Conservation (phyloP, 1,140 invertebrate genomes). For the Globodera ellingtonae region DNA sequence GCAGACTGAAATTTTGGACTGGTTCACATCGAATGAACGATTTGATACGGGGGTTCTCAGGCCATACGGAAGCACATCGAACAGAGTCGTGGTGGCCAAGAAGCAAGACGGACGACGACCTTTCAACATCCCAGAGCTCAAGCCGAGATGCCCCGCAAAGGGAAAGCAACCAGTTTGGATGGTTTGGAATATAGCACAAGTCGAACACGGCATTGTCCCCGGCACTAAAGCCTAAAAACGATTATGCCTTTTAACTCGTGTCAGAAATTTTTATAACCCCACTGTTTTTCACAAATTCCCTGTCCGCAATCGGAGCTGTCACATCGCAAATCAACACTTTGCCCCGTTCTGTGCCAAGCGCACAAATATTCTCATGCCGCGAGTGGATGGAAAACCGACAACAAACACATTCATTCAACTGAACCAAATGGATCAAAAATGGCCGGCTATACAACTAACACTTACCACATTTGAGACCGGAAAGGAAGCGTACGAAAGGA, state of each 20-base stretch:
- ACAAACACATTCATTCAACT: slow-evolving; percentile 32
- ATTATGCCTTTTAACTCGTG: neutral
- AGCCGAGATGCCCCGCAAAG: slow-evolving; percentile 26
- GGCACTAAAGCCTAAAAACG: slow-evolving; percentile 25
- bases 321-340: slow-evolving; percentile 17
- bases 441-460: neutral
- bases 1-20: slow-evolving; percentile 29
- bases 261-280: neutral
- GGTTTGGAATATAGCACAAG: slow-evolving; percentile 33
- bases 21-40: neutral
- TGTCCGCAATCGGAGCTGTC: neutral
- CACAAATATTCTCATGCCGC: slow-evolving; percentile 36
- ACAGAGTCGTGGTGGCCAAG: slow-evolving; percentile 28
- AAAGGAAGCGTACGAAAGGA: slow-evolving; percentile 16
- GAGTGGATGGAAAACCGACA: slow-evolving; percentile 31
- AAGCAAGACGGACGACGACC: slow-evolving; percentile 17
- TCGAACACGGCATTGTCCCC: slow-evolving; percentile 39
- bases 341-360: slow-evolving; percentile 32
- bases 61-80: slow-evolving; percentile 20
- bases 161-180: slow-evolving; percentile 22
- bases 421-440: slow-evolving; percentile 16
- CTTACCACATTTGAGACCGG: slow-evolving; percentile 5
- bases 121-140: slow-evolving; percentile 36
- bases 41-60: slow-evolving; percentile 24
- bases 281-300: slow-evolving; percentile 31